Conservation (phyloP, 2,113 vertebrate genomes). For the Halichoerus grypus region DNA sequence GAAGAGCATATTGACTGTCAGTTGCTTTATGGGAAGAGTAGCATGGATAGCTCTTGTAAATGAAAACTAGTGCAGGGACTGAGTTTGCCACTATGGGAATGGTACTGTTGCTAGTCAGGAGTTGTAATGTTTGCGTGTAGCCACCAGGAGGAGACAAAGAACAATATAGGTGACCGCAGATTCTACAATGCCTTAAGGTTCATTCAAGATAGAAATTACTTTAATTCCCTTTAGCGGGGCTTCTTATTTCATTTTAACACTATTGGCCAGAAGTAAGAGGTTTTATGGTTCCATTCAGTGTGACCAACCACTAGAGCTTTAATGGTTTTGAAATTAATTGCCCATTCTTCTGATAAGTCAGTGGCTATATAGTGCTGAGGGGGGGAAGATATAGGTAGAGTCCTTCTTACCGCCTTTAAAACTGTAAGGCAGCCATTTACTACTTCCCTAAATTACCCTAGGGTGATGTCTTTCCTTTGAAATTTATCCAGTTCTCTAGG, state of each 20-base stretch:
- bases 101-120: neutral
- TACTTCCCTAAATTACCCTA: neutral
- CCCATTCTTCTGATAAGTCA: neutral
- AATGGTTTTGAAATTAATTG: neutral
- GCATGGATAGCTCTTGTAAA: neutral
- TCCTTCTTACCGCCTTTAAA: neutral
- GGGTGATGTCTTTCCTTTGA: neutral
- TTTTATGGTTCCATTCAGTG: neutral
- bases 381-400: neutral
- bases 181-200: rapidly evolving
- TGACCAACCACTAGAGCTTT: neutral
- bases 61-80: neutral
- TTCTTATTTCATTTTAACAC: neutral
- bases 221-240: neutral
- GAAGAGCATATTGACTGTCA: neutral
- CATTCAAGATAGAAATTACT: neutral
- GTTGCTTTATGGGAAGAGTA: neutral
- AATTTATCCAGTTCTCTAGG: neutral
- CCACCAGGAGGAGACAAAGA: conserved; percentile 32
- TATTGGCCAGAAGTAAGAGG: neutral
- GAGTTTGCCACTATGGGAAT: neutral
- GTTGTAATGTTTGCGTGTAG: neutral
- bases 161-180: neutral
- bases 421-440: neutral
- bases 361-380: neutral